Evolutionary conservation across 2,113 vertebrate species (phyloP).

Genomic region (Mesocricetus auratus): DNA sequence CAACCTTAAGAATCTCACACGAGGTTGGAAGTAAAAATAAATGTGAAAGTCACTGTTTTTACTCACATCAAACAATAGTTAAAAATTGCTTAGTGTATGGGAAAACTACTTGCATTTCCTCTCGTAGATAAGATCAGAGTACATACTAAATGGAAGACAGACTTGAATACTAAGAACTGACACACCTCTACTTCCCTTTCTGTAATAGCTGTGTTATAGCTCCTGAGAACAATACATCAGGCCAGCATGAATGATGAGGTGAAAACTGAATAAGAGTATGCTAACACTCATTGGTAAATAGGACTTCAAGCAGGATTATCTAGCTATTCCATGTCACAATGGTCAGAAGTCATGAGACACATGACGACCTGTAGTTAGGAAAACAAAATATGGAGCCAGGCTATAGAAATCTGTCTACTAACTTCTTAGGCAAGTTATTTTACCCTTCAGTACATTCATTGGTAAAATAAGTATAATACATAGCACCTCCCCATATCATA

Average conservation of each 20-base stretch:
- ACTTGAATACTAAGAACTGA: not conserved
- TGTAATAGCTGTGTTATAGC: not conserved
- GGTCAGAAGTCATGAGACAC: not conserved
- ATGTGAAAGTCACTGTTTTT: not conserved
- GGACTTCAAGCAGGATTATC: not conserved
- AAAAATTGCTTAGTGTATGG: not conserved
- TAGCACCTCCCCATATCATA: not conserved
- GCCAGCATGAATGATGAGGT: not conserved
- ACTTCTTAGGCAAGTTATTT: not conserved
- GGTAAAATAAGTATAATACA: not conserved
- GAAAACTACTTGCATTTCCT: not conserved
- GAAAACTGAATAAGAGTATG: not conserved
- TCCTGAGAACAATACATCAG: not conserved
- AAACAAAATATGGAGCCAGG: not conserved
- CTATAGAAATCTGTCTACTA: too few species aligned
- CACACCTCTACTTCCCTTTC: not conserved
- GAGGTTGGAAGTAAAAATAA: not conserved
- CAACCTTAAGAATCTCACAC: not conserved
- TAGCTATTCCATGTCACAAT: not conserved
- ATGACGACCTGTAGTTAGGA: not conserved
- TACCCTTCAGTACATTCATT: not conserved
- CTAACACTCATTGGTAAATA: not conserved
- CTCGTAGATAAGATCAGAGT: not conserved
- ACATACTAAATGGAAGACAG: not conserved
- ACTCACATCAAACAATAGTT: not conserved